A percentile compares a stretch with the other conserved stretches of the same genome.
Evolutionary conservation across 2,797 vertebrate species (phyloP).

Genomic region (Sebastiscus albofasciatus): DNA sequence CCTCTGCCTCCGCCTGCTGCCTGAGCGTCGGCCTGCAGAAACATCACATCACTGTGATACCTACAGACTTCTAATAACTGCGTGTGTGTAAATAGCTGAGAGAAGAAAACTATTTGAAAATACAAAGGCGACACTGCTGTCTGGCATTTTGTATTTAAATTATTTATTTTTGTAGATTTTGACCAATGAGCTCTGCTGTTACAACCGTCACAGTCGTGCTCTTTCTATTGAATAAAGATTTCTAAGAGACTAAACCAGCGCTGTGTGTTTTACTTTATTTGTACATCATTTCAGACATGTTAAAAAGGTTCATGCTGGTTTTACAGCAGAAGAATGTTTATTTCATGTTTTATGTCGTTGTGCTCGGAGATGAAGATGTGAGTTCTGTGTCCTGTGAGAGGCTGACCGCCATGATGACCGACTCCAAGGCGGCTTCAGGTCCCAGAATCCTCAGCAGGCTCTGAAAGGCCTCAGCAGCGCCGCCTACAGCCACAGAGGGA

Average conservation of each 20-base stretch:
- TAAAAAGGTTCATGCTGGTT: neutral
- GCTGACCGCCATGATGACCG: slow-evolving; percentile 77
- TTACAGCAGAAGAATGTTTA: neutral
- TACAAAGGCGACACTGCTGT: slow-evolving; percentile 84
- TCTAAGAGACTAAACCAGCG: slow-evolving; percentile 58
- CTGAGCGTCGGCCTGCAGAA: slow-evolving; percentile 36
- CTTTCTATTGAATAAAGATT: slow-evolving; percentile 89
- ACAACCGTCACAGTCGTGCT: slow-evolving; percentile 78
- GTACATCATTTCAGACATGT: neutral
- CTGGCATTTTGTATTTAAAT: slow-evolving; percentile 91
- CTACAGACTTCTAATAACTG: slow-evolving; percentile 71
- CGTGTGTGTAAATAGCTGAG: slow-evolving; percentile 66
- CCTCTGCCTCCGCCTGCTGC: slow-evolving; percentile 37
- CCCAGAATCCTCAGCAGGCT: slow-evolving; percentile 84
- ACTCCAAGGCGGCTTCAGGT: slow-evolving; percentile 86
- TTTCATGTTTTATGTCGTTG: neutral
- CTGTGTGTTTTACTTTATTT: neutral
- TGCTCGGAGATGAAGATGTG: neutral
- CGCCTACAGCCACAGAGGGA: slow-evolving; percentile 19
- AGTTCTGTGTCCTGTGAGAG: slow-evolving; percentile 10
- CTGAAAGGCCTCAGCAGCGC: slow-evolving; percentile 77
- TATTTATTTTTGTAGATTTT: slow-evolving; percentile 94
- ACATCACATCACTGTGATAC: slow-evolving; percentile 78
- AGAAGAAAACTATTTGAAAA: slow-evolving; percentile 73
- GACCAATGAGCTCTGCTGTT: slow-evolving; percentile 64